Evolutionary conservation across 2,797 vertebrate genomes (phyloP).

Genomic region (Kryptolebias ocellatus): DNA sequence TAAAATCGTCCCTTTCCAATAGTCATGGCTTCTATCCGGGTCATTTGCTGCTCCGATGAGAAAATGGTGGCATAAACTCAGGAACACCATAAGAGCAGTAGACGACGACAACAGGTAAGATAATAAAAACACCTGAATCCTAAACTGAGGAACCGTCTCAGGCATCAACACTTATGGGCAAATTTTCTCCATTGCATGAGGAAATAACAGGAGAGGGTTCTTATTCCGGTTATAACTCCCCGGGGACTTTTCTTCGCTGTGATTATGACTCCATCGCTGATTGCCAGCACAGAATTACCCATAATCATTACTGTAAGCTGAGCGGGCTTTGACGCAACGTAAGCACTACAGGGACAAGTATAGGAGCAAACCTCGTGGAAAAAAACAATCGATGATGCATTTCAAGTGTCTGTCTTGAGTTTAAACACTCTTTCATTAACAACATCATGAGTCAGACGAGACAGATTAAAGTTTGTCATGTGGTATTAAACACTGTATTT

Average conservation of each 20-base stretch:
- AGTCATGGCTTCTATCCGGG: too few relatives aligned
- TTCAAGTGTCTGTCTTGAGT: too few relatives aligned
- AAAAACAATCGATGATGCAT: neutral
- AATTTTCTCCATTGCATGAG: slow-evolving; percentile 21
- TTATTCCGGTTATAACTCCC: slow-evolving; percentile 53
- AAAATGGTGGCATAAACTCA: too few relatives aligned
- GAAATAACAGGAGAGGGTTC: slow-evolving; percentile 41
- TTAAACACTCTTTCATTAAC: too few relatives aligned
- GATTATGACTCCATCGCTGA: slow-evolving; percentile 59
- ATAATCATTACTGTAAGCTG: slow-evolving; percentile 34
- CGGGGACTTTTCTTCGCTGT: slow-evolving; percentile 45
- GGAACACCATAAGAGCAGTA: too few relatives aligned
- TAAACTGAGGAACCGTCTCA: neutral
- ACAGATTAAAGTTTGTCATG: slow-evolving; percentile 34
- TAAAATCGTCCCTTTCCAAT: too few relatives aligned
- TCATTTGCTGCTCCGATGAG: too few relatives aligned
- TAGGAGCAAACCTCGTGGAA: neutral
- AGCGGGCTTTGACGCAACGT: slow-evolving; percentile 16
- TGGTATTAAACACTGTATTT: slow-evolving; percentile 52
- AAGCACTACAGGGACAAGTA: slow-evolving; percentile 5
- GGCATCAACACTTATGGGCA: neutral
- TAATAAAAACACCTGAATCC: too few relatives aligned
- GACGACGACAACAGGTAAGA: too few relatives aligned
- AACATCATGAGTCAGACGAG: slow-evolving; percentile 31
- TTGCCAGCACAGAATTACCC: slow-evolving; percentile 42